Conservation (phyloP, 2,113 vertebrate species). For the Istiophorus platypterus region DNA sequence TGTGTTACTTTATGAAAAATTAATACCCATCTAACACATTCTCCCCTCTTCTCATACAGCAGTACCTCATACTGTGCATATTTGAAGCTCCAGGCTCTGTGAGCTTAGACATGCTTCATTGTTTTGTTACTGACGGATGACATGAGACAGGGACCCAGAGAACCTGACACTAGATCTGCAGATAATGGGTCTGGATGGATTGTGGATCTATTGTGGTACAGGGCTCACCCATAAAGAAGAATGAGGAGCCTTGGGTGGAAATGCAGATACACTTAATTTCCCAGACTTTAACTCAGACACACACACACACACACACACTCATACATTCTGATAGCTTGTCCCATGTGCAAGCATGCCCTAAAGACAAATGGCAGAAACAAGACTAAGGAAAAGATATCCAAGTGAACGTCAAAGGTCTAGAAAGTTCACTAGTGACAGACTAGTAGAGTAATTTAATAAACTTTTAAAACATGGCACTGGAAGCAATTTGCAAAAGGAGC, state of each 20-base stretch:
- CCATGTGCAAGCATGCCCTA: neutral
- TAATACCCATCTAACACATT: slow-evolving; percentile 8
- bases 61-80: neutral
- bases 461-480: neutral
- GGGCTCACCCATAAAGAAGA: neutral
- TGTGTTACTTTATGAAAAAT: slow-evolving; percentile 10
- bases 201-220: slow-evolving; percentile 26
- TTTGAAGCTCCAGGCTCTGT: slow-evolving; percentile 33
- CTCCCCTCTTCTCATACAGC: neutral
- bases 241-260: neutral
- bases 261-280: slow-evolving; percentile 50
- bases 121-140: slow-evolving; percentile 35
- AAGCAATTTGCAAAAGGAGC: neutral
- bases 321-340: neutral
- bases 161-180: slow-evolving; percentile 49
- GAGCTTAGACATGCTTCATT: slow-evolving; percentile 30
- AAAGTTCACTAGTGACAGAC: neutral
- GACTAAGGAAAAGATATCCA: slow-evolving; percentile 10
- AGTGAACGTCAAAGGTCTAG: neutral
- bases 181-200: slow-evolving; percentile 39
- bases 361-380: neutral
- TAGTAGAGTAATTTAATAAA: neutral
- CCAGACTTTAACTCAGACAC: slow-evolving; percentile 15
- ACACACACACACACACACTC: neutral
- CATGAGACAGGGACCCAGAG: slow-evolving; percentile 33